These are phyloP conservation scores for Luehdorfia chinensis DNA, from an alignment of 1,140 invertebrate genomes.

Conservation along the genomic window DNA sequence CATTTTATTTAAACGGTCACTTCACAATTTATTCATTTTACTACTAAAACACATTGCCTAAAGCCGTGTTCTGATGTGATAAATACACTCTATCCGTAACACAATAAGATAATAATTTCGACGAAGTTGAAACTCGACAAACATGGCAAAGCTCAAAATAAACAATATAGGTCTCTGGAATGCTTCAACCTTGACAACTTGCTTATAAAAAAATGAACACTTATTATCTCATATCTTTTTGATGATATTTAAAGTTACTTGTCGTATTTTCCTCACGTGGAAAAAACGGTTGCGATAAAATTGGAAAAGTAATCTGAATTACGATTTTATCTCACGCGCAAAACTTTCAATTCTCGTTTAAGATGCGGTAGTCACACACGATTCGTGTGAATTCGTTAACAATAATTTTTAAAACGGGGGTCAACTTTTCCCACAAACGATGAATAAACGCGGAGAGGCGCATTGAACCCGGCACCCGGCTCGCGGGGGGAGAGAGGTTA, in stretches of 20 bases:
- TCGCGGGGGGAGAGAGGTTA: constrained; percentile 62
- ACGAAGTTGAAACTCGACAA: constrained; percentile 58
- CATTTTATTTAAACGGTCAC: constrained; percentile 10
- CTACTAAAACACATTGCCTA: constrained; percentile 11
- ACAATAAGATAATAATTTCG: constrained; percentile 63
- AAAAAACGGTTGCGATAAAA: constrained; percentile 13
- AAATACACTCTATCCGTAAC: constrained; percentile 44
- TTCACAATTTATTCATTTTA: constrained; percentile 11
- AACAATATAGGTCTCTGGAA: constrained; percentile 53
- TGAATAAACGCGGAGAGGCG: constrained; percentile 75
- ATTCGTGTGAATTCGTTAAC: constrained; percentile 75
- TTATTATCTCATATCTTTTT: constrained; percentile 14
- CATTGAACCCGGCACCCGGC: constrained; percentile 72
- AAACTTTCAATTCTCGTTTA: constrained; percentile 32
- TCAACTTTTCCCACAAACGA: constrained; percentile 76
- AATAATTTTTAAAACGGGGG: constrained; percentile 73
- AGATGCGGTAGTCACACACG: constrained; percentile 56
- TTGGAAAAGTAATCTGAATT: constrained; percentile 8
- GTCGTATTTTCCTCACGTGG: constrained; percentile 12
- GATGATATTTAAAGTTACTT: constrained; percentile 11
- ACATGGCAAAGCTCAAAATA: constrained; percentile 62
- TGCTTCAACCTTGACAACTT: constrained; percentile 52
- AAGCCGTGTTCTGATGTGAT: constrained; percentile 40
- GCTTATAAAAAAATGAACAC: constrained; percentile 39
- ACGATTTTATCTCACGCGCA: constrained; percentile 17